phyloP scores from a whole-genome alignment of 2,113 vertebrate species.

The Corydoras maculifer region DNA sequence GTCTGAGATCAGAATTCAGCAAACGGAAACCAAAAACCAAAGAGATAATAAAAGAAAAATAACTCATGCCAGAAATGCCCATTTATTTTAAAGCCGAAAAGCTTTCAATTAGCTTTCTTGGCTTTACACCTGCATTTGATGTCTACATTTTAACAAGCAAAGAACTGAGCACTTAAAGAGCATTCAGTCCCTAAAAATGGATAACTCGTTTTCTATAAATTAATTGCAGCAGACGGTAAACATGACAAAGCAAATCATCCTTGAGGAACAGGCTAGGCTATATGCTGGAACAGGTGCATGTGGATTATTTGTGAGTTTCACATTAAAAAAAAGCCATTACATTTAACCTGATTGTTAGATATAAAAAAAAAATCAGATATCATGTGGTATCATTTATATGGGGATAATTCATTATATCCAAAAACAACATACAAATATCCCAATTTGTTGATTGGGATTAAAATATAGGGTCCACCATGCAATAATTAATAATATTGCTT shows the following conservation, averaged over 20 bases:
- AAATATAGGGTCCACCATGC: no score
- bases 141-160: slow-evolving; percentile 28
- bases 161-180: slow-evolving; percentile 22
- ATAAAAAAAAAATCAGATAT: no score
- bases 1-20: no score
- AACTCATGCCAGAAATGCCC: slow-evolving; percentile 11
- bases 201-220: slow-evolving; percentile 14
- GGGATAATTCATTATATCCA: no score
- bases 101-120: slow-evolving; percentile 33
- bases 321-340: no score
- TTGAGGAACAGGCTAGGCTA: slow-evolving; percentile 4
- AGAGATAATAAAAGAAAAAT: not conserved
- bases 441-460: no score
- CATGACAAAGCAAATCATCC: slow-evolving; percentile 22
- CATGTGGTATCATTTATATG: no score
- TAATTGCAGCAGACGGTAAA: slow-evolving; percentile 25
- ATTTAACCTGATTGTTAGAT: no score
- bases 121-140: slow-evolving; percentile 33
- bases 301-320: not conserved
- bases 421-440: no score
- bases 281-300: not conserved
- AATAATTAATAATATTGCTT: no score
- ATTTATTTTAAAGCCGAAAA: slow-evolving; percentile 21
- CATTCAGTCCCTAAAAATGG: slow-evolving; percentile 23
- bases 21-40: not conserved